Evolutionary conservation across 2,797 vertebrate genomes (phyloP).

Genomic region (Dryobates pubescens): DNA sequence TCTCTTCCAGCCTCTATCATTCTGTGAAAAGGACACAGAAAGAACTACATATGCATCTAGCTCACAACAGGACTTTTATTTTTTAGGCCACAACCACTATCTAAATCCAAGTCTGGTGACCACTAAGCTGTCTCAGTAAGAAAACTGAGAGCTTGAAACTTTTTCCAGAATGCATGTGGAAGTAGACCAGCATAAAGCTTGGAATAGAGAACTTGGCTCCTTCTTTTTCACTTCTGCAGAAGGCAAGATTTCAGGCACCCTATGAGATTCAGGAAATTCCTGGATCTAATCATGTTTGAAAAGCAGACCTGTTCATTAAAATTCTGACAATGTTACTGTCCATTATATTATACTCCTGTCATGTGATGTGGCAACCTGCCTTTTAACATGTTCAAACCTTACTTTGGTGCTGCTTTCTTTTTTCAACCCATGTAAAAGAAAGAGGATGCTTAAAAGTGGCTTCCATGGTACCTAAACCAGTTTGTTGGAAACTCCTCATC

Average conservation of each 20-base stretch:
- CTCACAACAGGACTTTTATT: neutral
- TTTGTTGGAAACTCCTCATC: neutral
- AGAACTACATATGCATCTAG: neutral
- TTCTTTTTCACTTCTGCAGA: neutral
- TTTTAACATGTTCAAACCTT: neutral
- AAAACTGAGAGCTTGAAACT: neutral
- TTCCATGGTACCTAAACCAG: neutral
- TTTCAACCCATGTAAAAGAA: neutral
- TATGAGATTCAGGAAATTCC: neutral
- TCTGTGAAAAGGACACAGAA: neutral
- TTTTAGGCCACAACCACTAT: neutral
- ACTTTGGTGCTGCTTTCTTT: neutral
- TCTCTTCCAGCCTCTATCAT: neutral
- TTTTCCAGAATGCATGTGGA: neutral
- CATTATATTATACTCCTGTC: neutral
- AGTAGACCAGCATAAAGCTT: neutral
- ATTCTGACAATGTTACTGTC: neutral
- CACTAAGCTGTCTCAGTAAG: neutral
- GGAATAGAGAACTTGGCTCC: neutral
- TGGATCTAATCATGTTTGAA: neutral
- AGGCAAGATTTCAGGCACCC: neutral
- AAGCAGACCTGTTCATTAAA: neutral
- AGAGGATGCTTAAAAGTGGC: neutral
- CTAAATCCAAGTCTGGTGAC: neutral
- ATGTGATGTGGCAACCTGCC: neutral